Conservation (phyloP, 2,797 vertebrate species). For the Emydoidea blandingii region DNA sequence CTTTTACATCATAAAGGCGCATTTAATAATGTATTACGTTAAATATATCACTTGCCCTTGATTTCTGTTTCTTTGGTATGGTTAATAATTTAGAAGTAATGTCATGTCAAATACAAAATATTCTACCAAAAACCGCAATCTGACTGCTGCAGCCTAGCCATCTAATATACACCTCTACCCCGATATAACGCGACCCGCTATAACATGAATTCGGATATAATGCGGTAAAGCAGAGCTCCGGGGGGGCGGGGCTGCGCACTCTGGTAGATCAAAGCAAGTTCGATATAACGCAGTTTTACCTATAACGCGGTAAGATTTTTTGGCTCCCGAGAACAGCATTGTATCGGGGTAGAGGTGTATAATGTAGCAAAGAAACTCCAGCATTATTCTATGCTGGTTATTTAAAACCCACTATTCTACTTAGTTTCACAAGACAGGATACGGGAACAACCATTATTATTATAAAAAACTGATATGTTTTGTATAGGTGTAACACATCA, state of each 20-base stretch:
- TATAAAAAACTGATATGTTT: not conserved
- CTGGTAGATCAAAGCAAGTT: too few species aligned
- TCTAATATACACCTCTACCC: not conserved
- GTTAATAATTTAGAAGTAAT: not conserved
- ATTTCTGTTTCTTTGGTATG: not conserved
- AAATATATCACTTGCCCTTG: not conserved
- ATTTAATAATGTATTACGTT: not conserved
- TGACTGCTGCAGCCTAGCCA: not conserved
- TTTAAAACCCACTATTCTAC: not conserved
- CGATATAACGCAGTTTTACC: too few species aligned
- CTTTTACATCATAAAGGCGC: not conserved
- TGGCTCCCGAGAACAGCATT: too few species aligned
- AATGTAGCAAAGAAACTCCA: not conserved
- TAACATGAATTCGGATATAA: too few species aligned
- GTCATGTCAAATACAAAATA: not conserved
- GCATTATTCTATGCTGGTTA: not conserved
- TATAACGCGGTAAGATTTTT: too few species aligned
- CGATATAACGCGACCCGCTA: too few species aligned
- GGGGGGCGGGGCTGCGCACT: too few species aligned
- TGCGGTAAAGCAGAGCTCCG: too few species aligned
- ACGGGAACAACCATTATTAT: not conserved
- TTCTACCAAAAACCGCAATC: not conserved
- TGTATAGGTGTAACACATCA: not conserved
- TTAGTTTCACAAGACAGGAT: not conserved
- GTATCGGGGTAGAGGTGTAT: too few species aligned